Conservation (phyloP, 1,140 invertebrate species). For the Pogonomyrmex californicus region DNA sequence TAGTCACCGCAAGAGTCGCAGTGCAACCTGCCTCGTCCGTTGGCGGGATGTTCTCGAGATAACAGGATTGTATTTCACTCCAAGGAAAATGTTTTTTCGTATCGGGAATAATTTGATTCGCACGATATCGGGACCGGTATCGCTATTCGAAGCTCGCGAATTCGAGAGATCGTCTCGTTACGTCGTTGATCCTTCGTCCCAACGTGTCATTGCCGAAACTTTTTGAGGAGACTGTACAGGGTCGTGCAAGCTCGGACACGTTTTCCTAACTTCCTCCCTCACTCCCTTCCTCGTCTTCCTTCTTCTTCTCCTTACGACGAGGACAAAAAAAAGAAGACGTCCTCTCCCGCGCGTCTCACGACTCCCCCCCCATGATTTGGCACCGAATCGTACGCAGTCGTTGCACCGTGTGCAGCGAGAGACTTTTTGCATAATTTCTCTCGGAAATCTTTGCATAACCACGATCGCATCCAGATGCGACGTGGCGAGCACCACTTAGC, state of each 20-base stretch:
- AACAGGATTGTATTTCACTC: conserved; percentile 2
- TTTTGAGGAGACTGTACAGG: conserved; percentile 78
- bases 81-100: neutral
- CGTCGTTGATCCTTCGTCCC: neutral
- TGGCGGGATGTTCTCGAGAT: neutral
- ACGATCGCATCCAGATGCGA: conserved; percentile 69
- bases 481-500: conserved; percentile 56
- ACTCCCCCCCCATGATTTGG: conserved; percentile 40
- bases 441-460: conserved; percentile 71
- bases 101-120: conserved; percentile 4
- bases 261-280: conserved; percentile 79
- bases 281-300: conserved; percentile 43
- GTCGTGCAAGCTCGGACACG: conserved; percentile 82
- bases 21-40: neutral
- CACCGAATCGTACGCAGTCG: conserved; percentile 64
- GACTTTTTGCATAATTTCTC: conserved; percentile 69
- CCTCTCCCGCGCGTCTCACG: conserved; percentile 50
- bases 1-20: conserved; percentile 30
- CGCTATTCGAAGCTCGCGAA: neutral
- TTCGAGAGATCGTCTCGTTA: neutral
- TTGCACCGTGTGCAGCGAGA: conserved; percentile 24
- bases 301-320: conserved; percentile 1
- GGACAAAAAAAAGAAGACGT: conserved; percentile 46
- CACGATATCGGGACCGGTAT: neutral
- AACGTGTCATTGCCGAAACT: conserved; percentile 80